Evolutionary conservation across 2,888 invertebrate genomes (phyloP).

Genomic region (Empis livida): DNA sequence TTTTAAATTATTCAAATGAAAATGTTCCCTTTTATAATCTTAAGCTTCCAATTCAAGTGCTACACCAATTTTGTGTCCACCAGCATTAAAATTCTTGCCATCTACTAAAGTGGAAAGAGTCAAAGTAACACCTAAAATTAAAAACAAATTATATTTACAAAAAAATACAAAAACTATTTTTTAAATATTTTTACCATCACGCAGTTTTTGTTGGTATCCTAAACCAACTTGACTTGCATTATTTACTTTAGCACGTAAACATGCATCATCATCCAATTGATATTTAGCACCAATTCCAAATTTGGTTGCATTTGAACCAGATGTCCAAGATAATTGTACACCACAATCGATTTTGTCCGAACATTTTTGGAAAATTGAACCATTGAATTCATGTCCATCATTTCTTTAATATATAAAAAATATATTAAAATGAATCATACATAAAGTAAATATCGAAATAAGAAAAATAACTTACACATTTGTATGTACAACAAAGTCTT

Average conservation of each 20-base stretch:
- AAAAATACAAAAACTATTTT: neutral
- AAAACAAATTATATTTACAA: neutral
- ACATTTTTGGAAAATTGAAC: conserved; percentile 81
- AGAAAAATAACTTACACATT: conserved; percentile 71
- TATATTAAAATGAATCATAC: neutral
- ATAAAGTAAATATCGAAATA: neutral
- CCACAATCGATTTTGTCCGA: conserved; percentile 71
- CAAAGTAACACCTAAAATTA: conserved; percentile 43
- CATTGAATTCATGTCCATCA: conserved; percentile 80
- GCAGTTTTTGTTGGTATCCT: conserved; percentile 80
- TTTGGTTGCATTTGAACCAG: conserved; percentile 69
- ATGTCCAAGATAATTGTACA: conserved; percentile 72
- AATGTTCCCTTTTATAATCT: neutral
- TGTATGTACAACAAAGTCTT: conserved; percentile 81
- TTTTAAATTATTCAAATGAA: no score
- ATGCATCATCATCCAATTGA: conserved; percentile 64
- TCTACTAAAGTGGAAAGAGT: conserved; percentile 81
- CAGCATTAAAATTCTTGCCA: conserved; percentile 85
- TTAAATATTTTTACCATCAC: conserved; percentile 53
- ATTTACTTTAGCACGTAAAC: conserved; percentile 84
- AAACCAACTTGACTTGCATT: conserved; percentile 82
- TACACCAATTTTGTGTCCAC: conserved; percentile 90
- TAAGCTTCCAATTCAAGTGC: conserved; percentile 87
- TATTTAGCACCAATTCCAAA: conserved; percentile 83
- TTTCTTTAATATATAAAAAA: conserved; percentile 46